Percentiles rank a stretch among this genome's conserved stretches.
Conservation (phyloP, 2,797 vertebrate species). For the Epinephelus malabaricus region DNA sequence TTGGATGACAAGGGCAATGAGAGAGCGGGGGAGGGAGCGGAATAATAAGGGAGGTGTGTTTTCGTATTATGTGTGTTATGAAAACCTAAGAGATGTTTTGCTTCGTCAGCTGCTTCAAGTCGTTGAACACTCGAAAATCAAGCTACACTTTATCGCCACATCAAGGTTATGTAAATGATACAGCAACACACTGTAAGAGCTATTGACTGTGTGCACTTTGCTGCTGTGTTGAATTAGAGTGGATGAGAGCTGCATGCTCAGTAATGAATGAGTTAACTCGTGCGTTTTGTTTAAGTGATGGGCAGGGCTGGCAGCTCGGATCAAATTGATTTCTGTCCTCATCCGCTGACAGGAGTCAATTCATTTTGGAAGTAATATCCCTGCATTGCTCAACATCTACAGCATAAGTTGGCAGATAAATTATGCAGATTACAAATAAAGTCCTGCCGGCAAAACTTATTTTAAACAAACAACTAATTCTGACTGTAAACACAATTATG, state of each 20-base stretch:
- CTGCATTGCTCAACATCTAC: conserved; percentile 55
- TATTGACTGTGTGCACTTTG: conserved; percentile 35
- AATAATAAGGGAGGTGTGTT: background rate
- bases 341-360: conserved; percentile 52
- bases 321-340: conserved; percentile 44
- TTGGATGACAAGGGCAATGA: conserved; percentile 73
- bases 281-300: conserved; percentile 47
- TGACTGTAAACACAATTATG: conserved; percentile 84
- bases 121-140: conserved; percentile 34
- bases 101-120: conserved; percentile 25
- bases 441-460: conserved; percentile 80
- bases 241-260: conserved; percentile 8
- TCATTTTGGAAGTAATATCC: conserved; percentile 53
- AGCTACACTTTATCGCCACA: conserved; percentile 30
- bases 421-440: conserved; percentile 82
- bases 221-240: conserved; percentile 21
- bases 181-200: conserved; percentile 7
- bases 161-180: conserved; percentile 38
- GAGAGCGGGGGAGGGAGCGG: conserved; percentile 1
- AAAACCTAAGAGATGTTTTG: conserved; percentile 20
- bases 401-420: conserved; percentile 70
- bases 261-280: conserved; percentile 38
- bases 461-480: conserved; percentile 85
- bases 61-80: conserved; percentile 18
- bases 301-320: conserved; percentile 37